Evolutionary conservation across 2,113 vertebrate species (phyloP).

Genomic region (Hoplias malabaricus): DNA sequence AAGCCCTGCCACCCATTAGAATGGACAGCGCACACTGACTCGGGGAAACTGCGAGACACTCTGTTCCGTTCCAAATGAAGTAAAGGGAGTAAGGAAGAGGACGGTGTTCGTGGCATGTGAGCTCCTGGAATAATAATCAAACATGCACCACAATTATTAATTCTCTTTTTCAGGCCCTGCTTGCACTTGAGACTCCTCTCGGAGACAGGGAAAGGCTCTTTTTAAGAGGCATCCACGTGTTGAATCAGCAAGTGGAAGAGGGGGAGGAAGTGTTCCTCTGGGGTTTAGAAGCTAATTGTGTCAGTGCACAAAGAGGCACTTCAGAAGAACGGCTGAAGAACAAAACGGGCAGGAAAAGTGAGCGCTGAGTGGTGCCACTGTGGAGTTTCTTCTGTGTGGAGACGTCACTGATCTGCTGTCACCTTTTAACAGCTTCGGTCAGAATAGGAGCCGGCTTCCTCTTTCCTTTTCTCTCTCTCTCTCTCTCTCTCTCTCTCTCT

Average conservation of each 20-base stretch:
- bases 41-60: slow-evolving; percentile 35
- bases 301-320: slow-evolving; percentile 49
- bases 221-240: slow-evolving; percentile 43
- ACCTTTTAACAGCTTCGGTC: slow-evolving; percentile 38
- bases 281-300: slow-evolving; percentile 53
- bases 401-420: slow-evolving; percentile 19
- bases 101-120: slow-evolving; percentile 41
- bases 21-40: slow-evolving; percentile 39
- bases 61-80: slow-evolving; percentile 30
- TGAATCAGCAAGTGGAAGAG: slow-evolving; percentile 35
- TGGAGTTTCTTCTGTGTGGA: slow-evolving; percentile 46
- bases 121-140: slow-evolving; percentile 48
- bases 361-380: slow-evolving; percentile 28
- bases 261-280: slow-evolving; percentile 31
- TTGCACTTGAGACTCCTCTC: slow-evolving; percentile 18
- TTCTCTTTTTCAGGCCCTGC: slow-evolving; percentile 3
- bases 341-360: slow-evolving; percentile 21
- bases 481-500: neutral
- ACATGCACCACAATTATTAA: slow-evolving; percentile 22
- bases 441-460: slow-evolving; percentile 20
- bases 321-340: slow-evolving; percentile 38
- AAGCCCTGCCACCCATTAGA: slow-evolving; percentile 45
- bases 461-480: slow-evolving; percentile 6
- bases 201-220: slow-evolving; percentile 30
- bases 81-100: slow-evolving; percentile 22